Evolutionary conservation across 2,888 invertebrate species (phyloP), one percentile per base, ranked within the genome.

Genomic region (Electrophaes corylata): DNA sequence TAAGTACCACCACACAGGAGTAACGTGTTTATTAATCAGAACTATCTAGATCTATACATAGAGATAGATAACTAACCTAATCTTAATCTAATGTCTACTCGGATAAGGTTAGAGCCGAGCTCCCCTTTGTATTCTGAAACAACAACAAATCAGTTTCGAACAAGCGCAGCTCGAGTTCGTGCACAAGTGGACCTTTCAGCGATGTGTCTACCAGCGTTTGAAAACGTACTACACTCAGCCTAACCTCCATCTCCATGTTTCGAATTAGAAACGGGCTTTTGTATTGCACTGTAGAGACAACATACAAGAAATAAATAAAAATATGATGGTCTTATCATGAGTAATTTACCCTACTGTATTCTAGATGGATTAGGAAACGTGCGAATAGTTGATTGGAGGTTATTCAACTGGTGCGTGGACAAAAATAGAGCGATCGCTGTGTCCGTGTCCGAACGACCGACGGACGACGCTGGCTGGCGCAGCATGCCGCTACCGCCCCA

Each of bases 301-400:
- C 39, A 49, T 18, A 31, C 31, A 11, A 37, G 2, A 16, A 37
- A 16, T 10, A 29, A 29, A 29, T 4, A 5, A 1, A 6, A 29
- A 29, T 29, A 6, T 8, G 26, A 29, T 29, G 26, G 2, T 29
- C 1, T 29, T 29, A 10, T 1, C 10, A 16, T 16, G 10, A 8
- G 16, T 16, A 37, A 37, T 2, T 37, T 16, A 1, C 14, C 12
- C 14, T 35, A 65, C 73, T 70, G 61, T 72, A 69, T 71, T 74
- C 73, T 72, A 79, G 78, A 72, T 66, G 77, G 73, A 75, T 77
- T 81, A 74, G 73, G 81, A 84, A 84, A 82, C 14, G 84, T 90
- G 90, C 90, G 83, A 90, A 91, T 90, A 91, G 86, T 87, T 90
- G 88, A 91, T 91, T 91, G 88, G 89, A 90, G 91, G 91, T 91